These are phyloP conservation scores for Caenorhabditis brenneri DNA, from an alignment of 1,140 invertebrate species.

Conservation along the genomic window DNA sequence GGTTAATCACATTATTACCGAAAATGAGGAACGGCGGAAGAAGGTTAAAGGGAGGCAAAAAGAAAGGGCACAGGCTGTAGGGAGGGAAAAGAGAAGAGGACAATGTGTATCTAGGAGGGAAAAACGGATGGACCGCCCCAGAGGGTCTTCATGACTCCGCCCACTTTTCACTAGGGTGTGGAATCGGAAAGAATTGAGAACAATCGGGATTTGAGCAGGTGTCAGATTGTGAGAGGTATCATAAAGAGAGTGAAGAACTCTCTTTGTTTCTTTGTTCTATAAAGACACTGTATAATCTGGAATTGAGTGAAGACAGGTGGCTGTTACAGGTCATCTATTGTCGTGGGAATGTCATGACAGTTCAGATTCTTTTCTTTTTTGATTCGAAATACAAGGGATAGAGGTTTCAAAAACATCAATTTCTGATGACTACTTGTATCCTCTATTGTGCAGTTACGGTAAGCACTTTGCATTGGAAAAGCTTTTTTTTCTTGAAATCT, in stretches of 20 bases:
- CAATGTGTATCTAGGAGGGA: background rate
- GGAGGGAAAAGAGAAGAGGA: background rate
- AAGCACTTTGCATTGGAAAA: too few relatives aligned
- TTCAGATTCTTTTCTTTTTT: too few relatives aligned
- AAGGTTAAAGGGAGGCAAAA: background rate
- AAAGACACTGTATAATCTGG: too few relatives aligned
- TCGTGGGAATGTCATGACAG: background rate
- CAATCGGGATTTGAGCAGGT: slow-evolving; percentile 6
- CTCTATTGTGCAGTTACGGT: too few relatives aligned
- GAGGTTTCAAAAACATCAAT: too few relatives aligned
- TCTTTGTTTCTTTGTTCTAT: background rate
- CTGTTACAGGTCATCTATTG: background rate
- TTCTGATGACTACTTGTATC: too few relatives aligned
- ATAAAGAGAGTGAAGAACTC: background rate
- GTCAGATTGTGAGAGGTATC: background rate
- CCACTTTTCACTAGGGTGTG: slow-evolving; percentile 20
- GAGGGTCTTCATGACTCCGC: background rate
- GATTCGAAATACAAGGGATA: too few relatives aligned
- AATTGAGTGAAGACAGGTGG: background rate
- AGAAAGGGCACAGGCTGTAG: background rate
- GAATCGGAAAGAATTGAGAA: background rate
- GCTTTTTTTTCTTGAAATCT: too few relatives aligned
- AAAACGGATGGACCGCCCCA: slow-evolving; percentile 4
- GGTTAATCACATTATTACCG: slow-evolving; percentile 43
- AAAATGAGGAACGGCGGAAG: slow-evolving; percentile 36